Base-by-base conservation (phyloP, 2,888 invertebrate genomes). In the Parapristionchus giblindavisi region DNA sequence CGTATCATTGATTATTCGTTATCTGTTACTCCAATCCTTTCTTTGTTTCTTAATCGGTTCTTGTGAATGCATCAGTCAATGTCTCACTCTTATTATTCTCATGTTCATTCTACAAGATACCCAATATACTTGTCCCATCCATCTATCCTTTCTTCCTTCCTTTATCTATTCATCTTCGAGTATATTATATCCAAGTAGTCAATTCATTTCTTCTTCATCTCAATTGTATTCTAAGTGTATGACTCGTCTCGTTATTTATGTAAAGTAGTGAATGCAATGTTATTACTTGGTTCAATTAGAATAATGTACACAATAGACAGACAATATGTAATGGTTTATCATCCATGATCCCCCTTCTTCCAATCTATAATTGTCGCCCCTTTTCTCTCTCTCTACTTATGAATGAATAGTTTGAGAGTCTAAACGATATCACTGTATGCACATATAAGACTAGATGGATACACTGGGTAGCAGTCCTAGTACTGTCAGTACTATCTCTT, bases 341-440 rank as follows among this genome's bases (percentile, higher is more conserved):
- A 40, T 60, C 61, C 56, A 61, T 61, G 38, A 61, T 61, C 24
- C 40, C 40, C n/a, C n/a, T 38, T 40, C 34, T 24, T 24, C 61
- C 56, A 27, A 29, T 56, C 32, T 54, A 54, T 27, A 61, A n/a
- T 61, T 32, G 38, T 61, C 34, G 38, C 38, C 14, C 40, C 61
- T 38, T 61, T 40, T 61, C 43, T 43, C n/a, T 43, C 11, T 43
- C 61, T 61, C 61, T 61, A 61, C 61, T 40, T 61, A 61, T 61
- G 43, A 51, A 66, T 66, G 66, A 66, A 66, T 66, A 66, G 66
- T 48, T 66, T 66, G 66, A 66, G 66, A 66, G 66, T 66, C 66
- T 66, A 17, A 36, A 48, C 48, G 27, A 1, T 6, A n/a, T 32
- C 17, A 58, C 58, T 40, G 40, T 8, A 43, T 17, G 38, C 38